Base-by-base conservation (phyloP, 2,797 vertebrate genomes). In the Staurois parvus region DNA sequence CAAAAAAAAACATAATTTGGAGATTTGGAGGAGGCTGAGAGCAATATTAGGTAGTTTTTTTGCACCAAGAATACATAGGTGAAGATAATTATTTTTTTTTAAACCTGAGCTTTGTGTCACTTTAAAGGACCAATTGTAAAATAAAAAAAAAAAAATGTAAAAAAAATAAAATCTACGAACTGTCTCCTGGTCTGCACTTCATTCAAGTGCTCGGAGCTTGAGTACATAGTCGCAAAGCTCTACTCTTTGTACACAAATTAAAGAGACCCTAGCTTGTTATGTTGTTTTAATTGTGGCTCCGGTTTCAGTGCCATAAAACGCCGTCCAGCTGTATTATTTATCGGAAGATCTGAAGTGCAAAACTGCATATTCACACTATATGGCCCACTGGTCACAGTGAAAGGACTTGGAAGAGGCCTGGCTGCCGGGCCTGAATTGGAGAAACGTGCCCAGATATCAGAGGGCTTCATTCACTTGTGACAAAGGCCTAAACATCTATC, bases 401-500 rank as follows among this genome's bases (percentile, higher is more conserved):
- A 0, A 3, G 5, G 67, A 64, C 77, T 88, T 82, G 78, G 56
- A 17, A 42, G 37, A 87, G 78, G 83, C 66, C 72, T 81, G 64
- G 68, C 37, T 78, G 72, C 68, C 37, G 76, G 24, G 42, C 66
- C 30, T 84, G 83, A 77, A 84, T 68, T 72, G 29, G 72, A 84
- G 73, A 82, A 81, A 81, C 78, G 34, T 85, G 56, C 78, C 83
- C 67, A 68, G 73, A 76, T 87, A 84, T 76, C 56, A 59, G 72
- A 85, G 56, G 78, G 66, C 56, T 73, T 73, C 78, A 85, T 81
- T 62, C 79, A 76, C 13, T 66, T n/a, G 3, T 52, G 67, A 84
- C 78, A 81, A 88, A 89, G 87, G 12, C 19, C 89, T 21, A 2
- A 75, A 11, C 62, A 76, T 80, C 45, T 85, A 85, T 85, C 84